A percentile compares a stretch with the other conserved stretches of the same genome.
These are phyloP conservation scores for Cynopterus brachyotis DNA, from an alignment of 2,113 vertebrate genomes.

Conservation along the genomic window DNA sequence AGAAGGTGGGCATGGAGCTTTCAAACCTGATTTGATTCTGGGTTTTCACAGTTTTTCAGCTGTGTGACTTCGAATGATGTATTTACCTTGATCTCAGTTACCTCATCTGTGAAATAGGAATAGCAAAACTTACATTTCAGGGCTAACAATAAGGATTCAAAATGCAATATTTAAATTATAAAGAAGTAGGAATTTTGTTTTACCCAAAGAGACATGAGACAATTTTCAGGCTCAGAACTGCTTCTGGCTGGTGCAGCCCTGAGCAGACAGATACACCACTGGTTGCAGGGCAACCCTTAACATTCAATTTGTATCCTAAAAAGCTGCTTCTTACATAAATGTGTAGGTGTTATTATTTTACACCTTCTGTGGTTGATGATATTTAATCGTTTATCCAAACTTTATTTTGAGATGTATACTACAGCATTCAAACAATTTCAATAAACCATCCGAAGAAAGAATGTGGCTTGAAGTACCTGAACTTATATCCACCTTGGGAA, in stretches of 20 bases:
- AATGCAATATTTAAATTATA: neutral
- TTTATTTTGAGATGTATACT: neutral
- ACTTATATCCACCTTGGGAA: neutral
- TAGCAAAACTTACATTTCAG: neutral
- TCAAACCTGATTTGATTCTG: neutral
- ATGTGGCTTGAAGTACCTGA: neutral
- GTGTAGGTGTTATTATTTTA: neutral
- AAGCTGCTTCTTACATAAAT: neutral
- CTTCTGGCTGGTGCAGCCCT: no score
- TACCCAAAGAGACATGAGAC: neutral
- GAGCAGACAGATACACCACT: neutral
- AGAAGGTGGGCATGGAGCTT: no score
- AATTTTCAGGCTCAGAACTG: neutral
- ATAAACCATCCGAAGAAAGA: neutral
- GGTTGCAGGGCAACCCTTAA: neutral
- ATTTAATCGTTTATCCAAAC: neutral
- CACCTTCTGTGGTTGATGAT: fast-evolving
- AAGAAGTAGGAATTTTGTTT: neutral
- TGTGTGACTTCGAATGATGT: neutral
- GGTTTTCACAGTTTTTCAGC: neutral
- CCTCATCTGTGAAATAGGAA: neutral
- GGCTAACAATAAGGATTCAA: neutral
- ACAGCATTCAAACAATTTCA: neutral
- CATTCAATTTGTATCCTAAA: neutral
- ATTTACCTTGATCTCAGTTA: neutral